phyloP scores from a whole-genome alignment of 2,888 invertebrate species.

The Thysanoteuthis rhombus region DNA sequence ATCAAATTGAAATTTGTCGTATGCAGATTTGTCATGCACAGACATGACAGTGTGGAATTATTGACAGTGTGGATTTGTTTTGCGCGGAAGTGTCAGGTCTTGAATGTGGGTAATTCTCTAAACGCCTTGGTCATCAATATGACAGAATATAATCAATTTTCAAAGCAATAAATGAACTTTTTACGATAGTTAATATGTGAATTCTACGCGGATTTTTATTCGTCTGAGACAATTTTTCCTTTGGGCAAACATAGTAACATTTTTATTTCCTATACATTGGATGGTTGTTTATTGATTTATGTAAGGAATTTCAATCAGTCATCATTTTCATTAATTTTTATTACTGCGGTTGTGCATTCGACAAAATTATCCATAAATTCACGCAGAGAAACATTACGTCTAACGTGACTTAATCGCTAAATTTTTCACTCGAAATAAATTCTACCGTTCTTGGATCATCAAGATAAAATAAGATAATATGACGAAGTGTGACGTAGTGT shows the following conservation, averaged over 20 bases:
- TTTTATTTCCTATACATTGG: neutral
- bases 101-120: no score
- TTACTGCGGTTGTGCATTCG: neutral
- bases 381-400: neutral
- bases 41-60: no score
- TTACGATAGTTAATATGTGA: neutral
- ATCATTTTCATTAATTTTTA: neutral
- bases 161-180: neutral
- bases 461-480: no score
- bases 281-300: neutral
- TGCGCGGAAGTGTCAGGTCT: no score
- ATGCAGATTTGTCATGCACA: no score
- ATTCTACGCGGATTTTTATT: neutral
- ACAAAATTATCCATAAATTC: neutral
- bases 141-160: neutral
- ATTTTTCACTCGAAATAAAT: neutral
- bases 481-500: no score
- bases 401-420: neutral
- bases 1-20: no score
- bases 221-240: neutral
- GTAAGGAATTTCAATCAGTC: neutral
- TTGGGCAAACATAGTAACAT: neutral
- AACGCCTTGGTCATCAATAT: neutral
- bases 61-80: no score
- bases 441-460: no score